phyloP scores from a whole-genome alignment of 2,797 vertebrate genomes.

The Rhabdophis nuchalis region DNA sequence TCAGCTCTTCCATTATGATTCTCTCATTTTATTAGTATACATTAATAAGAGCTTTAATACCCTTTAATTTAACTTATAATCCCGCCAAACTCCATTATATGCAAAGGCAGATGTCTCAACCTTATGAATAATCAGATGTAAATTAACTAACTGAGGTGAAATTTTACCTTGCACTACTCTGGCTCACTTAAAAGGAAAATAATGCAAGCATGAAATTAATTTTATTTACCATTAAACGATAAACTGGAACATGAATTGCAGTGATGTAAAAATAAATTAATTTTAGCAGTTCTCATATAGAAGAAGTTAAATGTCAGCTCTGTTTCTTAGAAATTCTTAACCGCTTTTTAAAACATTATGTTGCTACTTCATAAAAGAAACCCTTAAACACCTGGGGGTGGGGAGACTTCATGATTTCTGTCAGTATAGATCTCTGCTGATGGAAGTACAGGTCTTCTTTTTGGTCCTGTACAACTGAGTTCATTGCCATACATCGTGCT shows the following conservation, averaged over 20 bases:
- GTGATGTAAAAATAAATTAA: conserved; percentile 40
- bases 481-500: neutral
- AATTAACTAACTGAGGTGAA: conserved; percentile 36
- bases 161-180: conserved; percentile 19
- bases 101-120: conserved; percentile 7
- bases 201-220: conserved; percentile 43
- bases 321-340: conserved; percentile 8
- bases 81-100: neutral
- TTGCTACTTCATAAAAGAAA: neutral
- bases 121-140: conserved; percentile 26
- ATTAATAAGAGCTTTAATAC: neutral
- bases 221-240: conserved; percentile 46
- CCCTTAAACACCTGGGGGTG: neutral
- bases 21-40: neutral
- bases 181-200: conserved; percentile 29
- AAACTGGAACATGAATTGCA: conserved; percentile 24
- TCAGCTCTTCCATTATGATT: neutral
- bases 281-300: conserved; percentile 7
- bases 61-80: neutral
- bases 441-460: neutral
- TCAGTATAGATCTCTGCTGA: neutral
- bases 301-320: conserved; percentile 33
- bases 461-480: neutral
- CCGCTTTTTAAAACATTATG: neutral
- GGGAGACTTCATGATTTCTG: neutral